These are phyloP conservation scores for Eupithecia inturbata DNA, from an alignment of 2,888 invertebrate species.

Conservation along the genomic window DNA sequence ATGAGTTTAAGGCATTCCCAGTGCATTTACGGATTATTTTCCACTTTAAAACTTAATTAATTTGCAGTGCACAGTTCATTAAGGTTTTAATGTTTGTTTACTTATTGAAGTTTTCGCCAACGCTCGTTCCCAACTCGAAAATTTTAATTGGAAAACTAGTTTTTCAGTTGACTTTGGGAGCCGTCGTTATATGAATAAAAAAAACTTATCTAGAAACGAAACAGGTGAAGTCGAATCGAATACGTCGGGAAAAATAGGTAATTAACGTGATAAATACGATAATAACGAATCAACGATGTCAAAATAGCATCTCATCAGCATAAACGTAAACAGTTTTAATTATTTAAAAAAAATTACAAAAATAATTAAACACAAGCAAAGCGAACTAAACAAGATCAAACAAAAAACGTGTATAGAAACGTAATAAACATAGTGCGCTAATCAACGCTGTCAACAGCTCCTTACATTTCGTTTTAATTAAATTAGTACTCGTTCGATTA, in stretches of 20 bases:
- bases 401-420: neutral
- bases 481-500: neutral
- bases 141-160: conserved; percentile 65
- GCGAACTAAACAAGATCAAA: neutral
- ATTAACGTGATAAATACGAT: too few relatives aligned
- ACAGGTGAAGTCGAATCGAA: neutral
- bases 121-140: conserved; percentile 53
- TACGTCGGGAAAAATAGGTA: too few relatives aligned
- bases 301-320: neutral
- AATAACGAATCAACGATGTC: too few relatives aligned
- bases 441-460: neutral
- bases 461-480: neutral
- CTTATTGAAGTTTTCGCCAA: conserved; percentile 49
- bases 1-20: conserved; percentile 3
- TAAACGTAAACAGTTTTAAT: neutral
- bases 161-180: conserved; percentile 51
- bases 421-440: neutral
- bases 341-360: neutral
- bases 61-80: conserved; percentile 45
- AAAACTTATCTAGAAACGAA: conserved; percentile 21
- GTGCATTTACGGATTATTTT: conserved; percentile 20
- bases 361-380: neutral
- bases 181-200: conserved; percentile 16
- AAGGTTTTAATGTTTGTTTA: conserved; percentile 48
- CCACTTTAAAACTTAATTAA: conserved; percentile 45